These are phyloP conservation scores for Tachycineta bicolor DNA, from an alignment of 2,113 vertebrate genomes.

Conservation along the genomic window DNA sequence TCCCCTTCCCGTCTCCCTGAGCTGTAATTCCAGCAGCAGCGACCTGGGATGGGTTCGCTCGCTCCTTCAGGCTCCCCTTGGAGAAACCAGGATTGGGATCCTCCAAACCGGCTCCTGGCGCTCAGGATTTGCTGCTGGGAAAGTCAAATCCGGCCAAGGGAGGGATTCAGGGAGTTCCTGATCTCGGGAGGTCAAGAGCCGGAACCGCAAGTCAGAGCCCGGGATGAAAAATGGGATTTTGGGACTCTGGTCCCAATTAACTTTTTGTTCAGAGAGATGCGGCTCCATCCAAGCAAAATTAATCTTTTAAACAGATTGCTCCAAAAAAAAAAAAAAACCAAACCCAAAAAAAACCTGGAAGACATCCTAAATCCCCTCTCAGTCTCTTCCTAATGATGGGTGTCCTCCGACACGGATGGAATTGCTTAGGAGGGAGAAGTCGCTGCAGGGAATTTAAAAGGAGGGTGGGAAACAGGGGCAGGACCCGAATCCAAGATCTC, in stretches of 20 bases:
- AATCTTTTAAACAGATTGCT: constrained; percentile 43
- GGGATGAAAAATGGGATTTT: constrained; percentile 54
- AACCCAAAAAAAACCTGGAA: neutral
- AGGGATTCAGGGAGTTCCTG: neutral
- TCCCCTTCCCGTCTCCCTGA: neutral
- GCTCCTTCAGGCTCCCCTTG: neutral
- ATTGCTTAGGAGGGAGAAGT: constrained; percentile 1
- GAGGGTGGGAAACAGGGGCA: neutral
- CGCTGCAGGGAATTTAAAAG: neutral
- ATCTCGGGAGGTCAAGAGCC: constrained; percentile 17
- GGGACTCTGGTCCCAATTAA: constrained; percentile 64
- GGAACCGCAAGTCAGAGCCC: neutral
- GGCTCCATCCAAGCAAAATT: constrained; percentile 4
- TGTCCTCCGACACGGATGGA: neutral
- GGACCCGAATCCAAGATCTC: neutral
- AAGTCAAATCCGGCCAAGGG: neutral
- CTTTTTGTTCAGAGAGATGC: constrained; percentile 27
- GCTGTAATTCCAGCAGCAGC: neutral
- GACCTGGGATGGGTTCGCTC: neutral
- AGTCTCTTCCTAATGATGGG: neutral
- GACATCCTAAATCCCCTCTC: neutral
- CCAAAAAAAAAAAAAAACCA: neutral
- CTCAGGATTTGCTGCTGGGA: neutral
- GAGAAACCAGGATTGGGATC: neutral
- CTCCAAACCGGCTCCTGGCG: neutral